These are phyloP conservation scores for Spodoptera litura DNA, from an alignment of 1,140 invertebrate genomes.

Conservation along the genomic window DNA sequence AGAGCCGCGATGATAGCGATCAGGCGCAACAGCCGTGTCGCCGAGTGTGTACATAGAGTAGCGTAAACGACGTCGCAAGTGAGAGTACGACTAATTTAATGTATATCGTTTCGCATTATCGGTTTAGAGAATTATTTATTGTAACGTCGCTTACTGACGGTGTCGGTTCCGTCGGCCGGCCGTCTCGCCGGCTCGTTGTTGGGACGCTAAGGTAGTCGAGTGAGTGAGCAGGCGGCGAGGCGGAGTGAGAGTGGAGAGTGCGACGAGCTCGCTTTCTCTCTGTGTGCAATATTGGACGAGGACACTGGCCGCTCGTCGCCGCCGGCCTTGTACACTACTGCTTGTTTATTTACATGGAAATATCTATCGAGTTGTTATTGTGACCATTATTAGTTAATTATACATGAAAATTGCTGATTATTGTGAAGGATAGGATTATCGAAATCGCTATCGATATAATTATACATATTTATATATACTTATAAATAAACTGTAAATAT, in stretches of 20 bases:
- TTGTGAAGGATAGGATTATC: constrained; percentile 81
- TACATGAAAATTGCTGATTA: constrained; percentile 83
- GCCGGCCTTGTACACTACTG: constrained; percentile 78
- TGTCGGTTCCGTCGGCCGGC: constrained; percentile 50
- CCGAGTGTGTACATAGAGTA: constrained; percentile 68
- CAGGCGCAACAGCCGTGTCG: constrained; percentile 65
- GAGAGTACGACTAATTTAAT: constrained; percentile 69
- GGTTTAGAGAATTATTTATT: constrained; percentile 85
- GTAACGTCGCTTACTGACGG: constrained; percentile 73
- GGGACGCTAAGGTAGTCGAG: constrained; percentile 7
- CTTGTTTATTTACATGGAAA: constrained; percentile 86
- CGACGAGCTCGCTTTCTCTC: constrained; percentile 54
- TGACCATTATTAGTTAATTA: constrained; percentile 86
- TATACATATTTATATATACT: constrained; percentile 86
- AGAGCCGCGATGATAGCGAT: constrained; percentile 86
- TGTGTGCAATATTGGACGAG: constrained; percentile 71
- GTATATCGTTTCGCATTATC: constrained; percentile 76
- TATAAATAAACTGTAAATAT: constrained; percentile 86
- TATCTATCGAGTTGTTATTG: constrained; percentile 85
- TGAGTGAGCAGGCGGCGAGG: constrained; percentile 17
- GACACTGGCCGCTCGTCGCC: constrained; percentile 61
- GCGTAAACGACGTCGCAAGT: constrained; percentile 72
- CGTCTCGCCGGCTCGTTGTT: constrained; percentile 38
- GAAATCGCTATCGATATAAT: constrained; percentile 83
- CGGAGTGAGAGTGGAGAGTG: constrained; percentile 46